Evolutionary conservation across 1,140 invertebrate species (phyloP).

Genomic region (Philotrypesis tridentata): DNA sequence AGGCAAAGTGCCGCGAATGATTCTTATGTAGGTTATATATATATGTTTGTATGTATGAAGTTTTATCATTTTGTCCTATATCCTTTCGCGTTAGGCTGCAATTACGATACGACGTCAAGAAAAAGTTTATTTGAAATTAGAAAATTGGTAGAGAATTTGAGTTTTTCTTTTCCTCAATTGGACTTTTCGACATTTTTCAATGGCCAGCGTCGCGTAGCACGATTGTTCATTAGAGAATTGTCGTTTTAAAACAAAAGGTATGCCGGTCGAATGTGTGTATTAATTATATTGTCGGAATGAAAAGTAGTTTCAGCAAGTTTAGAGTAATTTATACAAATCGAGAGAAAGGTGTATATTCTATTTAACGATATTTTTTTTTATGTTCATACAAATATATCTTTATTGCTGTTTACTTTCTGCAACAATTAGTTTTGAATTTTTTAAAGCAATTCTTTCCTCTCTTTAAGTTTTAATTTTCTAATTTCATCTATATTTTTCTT

Average conservation of each 20-base stretch:
- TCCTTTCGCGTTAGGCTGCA: background rate
- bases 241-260: too few species aligned
- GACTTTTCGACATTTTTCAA: too few species aligned
- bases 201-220: too few species aligned
- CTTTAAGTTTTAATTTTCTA: conserved; percentile 29
- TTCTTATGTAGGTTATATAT: too few species aligned
- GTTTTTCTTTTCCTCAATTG: too few species aligned
- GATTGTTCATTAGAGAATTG: too few species aligned
- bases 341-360: background rate
- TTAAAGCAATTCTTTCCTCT: background rate
- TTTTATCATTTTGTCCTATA: background rate
- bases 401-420: conserved; percentile 1
- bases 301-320: too few species aligned
- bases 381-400: conserved; percentile 13
- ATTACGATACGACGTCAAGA: conserved; percentile 1
- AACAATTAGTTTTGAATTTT: background rate
- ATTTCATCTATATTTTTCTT: conserved; percentile 32
- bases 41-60: too few species aligned
- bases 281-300: too few species aligned
- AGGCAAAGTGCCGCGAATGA: too few species aligned
- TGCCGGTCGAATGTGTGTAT: too few species aligned
- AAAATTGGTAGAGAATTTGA: background rate
- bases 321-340: too few species aligned
- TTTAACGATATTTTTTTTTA: background rate
- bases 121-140: conserved; percentile 33